A percentile compares a stretch with the other conserved stretches of the same genome.
These are phyloP conservation scores for Amazona vittata DNA, from an alignment of 2,113 vertebrate genomes.

Conservation along the genomic window DNA sequence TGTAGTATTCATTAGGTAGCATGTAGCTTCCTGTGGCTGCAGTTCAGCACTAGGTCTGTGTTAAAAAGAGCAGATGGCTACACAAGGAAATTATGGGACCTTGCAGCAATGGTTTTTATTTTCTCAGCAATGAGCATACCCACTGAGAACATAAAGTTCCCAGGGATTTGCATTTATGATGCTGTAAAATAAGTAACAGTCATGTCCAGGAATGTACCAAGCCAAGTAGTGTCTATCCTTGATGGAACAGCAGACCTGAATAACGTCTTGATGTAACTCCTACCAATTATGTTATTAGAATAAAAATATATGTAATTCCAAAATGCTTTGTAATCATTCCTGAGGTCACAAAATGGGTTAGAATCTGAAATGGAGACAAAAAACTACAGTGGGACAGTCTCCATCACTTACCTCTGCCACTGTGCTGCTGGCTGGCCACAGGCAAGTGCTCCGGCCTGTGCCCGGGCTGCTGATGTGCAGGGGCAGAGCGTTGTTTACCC, in stretches of 20 bases:
- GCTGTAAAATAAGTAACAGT: not conserved
- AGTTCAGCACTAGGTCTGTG: fast-evolving
- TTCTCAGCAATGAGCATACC: not conserved
- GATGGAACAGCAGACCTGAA: not conserved
- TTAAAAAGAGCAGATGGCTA: not conserved
- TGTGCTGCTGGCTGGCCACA: not conserved
- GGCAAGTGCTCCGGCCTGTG: fast-evolving
- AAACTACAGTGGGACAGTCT: not conserved
- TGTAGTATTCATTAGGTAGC: not conserved
- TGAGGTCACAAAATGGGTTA: not conserved
- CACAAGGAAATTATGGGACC: not conserved
- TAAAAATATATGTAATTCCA: not conserved
- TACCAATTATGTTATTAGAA: not conserved
- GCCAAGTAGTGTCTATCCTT: not conserved
- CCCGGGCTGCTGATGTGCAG: not conserved
- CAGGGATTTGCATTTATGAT: not conserved
- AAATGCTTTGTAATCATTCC: not conserved
- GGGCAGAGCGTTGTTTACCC: not conserved
- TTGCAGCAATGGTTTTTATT: not conserved
- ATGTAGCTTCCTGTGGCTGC: not conserved
- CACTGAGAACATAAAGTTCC: not conserved
- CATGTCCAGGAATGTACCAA: not conserved
- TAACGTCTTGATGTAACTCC: not conserved
- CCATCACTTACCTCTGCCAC: not conserved
- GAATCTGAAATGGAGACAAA: not conserved